Base-by-base conservation (phyloP, 2,888 invertebrate species). In the Omphaloscelis lunosa region DNA sequence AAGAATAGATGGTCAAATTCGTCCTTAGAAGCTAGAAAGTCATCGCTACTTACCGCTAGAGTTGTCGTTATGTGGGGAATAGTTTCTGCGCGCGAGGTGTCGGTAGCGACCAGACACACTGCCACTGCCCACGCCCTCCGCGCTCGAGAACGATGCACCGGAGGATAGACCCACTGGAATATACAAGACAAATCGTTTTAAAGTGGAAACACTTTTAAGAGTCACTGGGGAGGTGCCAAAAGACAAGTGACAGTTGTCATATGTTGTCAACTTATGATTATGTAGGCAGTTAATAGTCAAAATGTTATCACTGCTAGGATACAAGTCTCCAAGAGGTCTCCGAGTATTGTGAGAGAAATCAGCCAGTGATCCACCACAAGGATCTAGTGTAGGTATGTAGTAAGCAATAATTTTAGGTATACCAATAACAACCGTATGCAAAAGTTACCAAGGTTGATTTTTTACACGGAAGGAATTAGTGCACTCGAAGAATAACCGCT, bases 61-160 rank as follows among this genome's bases (percentile, higher is more conserved):
- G 90, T 95, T 95, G 85, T 96, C 96, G 86, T 94, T 94, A 88
- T 96, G 95, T 73, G 96, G 95, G 70, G 96, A 95, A 91, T 96
- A 96, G 93, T 96, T 96, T 75, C 96, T 90, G 34, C 96, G 89
- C 61, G 95, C 93, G 67, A 96, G 95, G 75, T 96, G 96, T 0
- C 96, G 89, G 93, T 95, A 96, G 66, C 96, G 94, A 12, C 84
- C 91, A 62, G 93, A 77, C 85, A 91, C 94, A 79, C 91, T 91
- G 82, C 89, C 92, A 79, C 82, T 83, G 80, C 92, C 89, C 79
- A 93, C 95, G 81, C 95, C 96, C 90, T 96, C 96, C 80, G 95
- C 95, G 83, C 94, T 94, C 23, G 96, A 96, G 91, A 97, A 97
- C 87, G 97, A 97, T 75, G 96, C 95, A 11, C 96, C 96, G n/a